Evolutionary conservation across 2,888 invertebrate species (phyloP).

Genomic region (Resseliella maxima): DNA sequence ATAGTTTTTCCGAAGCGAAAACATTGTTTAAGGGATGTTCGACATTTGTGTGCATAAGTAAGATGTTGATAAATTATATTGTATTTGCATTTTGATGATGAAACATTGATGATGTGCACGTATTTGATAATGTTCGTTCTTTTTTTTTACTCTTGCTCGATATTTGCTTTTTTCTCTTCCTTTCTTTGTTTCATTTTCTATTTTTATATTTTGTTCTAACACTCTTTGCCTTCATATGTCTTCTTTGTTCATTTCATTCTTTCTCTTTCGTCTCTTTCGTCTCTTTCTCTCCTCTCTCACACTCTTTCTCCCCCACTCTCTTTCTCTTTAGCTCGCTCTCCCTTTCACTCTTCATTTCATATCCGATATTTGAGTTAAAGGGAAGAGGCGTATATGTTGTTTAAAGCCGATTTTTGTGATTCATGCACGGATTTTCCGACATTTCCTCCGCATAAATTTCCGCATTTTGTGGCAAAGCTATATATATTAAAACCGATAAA

Average conservation of each 20-base stretch:
- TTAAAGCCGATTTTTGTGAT: background rate
- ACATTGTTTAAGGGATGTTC: slow-evolving; percentile 14
- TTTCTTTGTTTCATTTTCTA: background rate
- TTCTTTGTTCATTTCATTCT: too few species aligned
- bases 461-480: too few species aligned
- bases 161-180: background rate
- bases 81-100: slow-evolving; percentile 3
- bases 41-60: background rate
- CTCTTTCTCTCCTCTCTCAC: too few species aligned
- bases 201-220: background rate
- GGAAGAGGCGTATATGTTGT: background rate
- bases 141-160: background rate
- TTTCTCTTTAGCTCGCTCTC: too few species aligned
- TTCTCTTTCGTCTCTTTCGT: too few species aligned
- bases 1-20: background rate
- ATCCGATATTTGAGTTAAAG: too few species aligned
- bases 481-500: too few species aligned
- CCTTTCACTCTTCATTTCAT: too few species aligned
- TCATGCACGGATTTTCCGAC: background rate
- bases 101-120: background rate
- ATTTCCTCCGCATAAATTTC: too few species aligned
- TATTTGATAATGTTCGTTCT: too few species aligned
- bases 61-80: slow-evolving; percentile 19
- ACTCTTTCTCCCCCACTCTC: too few species aligned
- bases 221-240: too few species aligned